These are phyloP conservation scores for Entomobrya multifasciata DNA, from an alignment of 2,888 invertebrate species.

Conservation along the genomic window DNA sequence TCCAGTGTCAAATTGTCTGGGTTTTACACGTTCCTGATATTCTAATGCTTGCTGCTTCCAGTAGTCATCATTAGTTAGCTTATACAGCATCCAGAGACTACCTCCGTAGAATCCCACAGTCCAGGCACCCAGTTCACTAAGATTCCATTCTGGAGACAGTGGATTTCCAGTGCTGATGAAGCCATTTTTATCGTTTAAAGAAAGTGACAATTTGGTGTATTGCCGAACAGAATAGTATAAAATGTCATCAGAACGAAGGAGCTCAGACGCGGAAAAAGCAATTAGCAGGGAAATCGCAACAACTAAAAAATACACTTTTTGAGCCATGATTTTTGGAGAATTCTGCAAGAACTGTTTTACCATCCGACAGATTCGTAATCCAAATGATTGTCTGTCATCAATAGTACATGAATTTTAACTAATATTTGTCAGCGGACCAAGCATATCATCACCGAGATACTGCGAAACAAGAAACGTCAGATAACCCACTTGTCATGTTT, in stretches of 20 bases:
- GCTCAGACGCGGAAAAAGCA: not conserved
- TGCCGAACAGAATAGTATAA: constrained; percentile 66
- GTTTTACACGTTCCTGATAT: constrained; percentile 74
- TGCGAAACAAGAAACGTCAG: too few species aligned
- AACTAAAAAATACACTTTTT: not conserved
- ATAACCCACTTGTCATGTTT: too few species aligned
- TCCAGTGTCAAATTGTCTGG: constrained; percentile 73
- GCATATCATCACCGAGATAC: too few species aligned
- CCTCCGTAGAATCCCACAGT: constrained; percentile 78
- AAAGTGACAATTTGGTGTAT: constrained; percentile 59
- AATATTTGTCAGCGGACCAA: too few species aligned
- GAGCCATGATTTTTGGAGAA: constrained; percentile 1
- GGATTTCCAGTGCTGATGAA: constrained; percentile 66
- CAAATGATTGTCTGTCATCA: too few species aligned
- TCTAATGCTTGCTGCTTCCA: constrained; percentile 73
- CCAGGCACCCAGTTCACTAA: constrained; percentile 64
- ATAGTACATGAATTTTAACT: too few species aligned
- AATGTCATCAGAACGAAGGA: constrained; percentile 15
- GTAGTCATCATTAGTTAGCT: constrained; percentile 69
- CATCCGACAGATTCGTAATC: too few species aligned
- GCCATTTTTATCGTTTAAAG: constrained; percentile 53
- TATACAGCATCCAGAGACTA: constrained; percentile 77
- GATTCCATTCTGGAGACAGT: constrained; percentile 54
- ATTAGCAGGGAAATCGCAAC: not conserved
- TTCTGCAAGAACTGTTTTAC: too few species aligned